A percentile compares a stretch with the other conserved stretches of the same genome.
phyloP scores from a whole-genome alignment of 2,113 vertebrate species.

The Talpa occidentalis region DNA sequence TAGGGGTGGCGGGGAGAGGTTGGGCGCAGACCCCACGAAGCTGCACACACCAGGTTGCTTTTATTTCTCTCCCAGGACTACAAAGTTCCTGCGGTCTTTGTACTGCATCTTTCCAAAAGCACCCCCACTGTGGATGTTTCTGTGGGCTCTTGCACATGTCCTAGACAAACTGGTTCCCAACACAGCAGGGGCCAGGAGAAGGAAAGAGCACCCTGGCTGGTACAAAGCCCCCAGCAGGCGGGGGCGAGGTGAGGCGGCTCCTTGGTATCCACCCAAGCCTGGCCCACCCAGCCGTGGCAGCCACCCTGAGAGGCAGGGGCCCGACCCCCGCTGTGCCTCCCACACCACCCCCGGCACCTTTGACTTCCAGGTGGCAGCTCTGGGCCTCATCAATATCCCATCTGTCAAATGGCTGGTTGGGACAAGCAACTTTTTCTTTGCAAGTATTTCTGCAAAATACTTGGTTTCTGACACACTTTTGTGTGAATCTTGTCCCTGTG shows the following conservation, averaged over 20 bases:
- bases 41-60: background rate
- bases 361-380: background rate
- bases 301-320: background rate
- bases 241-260: background rate
- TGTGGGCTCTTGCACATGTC: background rate
- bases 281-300: accelerated
- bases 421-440: background rate
- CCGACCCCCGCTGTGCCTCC: background rate
- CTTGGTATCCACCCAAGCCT: accelerated
- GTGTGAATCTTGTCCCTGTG: background rate
- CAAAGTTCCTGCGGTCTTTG: background rate
- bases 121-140: background rate
- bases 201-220: background rate
- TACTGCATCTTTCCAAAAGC: background rate
- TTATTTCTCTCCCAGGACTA: background rate
- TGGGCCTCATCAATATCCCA: background rate
- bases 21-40: too few species aligned
- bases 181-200: background rate
- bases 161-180: background rate
- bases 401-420: background rate
- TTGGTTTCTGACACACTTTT: background rate
- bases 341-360: background rate
- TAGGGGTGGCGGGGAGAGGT: too few species aligned
- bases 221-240: accelerated
- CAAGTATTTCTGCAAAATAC: background rate